Conservation (phyloP, 2,888 invertebrate species). For the Salticus scenicus region DNA sequence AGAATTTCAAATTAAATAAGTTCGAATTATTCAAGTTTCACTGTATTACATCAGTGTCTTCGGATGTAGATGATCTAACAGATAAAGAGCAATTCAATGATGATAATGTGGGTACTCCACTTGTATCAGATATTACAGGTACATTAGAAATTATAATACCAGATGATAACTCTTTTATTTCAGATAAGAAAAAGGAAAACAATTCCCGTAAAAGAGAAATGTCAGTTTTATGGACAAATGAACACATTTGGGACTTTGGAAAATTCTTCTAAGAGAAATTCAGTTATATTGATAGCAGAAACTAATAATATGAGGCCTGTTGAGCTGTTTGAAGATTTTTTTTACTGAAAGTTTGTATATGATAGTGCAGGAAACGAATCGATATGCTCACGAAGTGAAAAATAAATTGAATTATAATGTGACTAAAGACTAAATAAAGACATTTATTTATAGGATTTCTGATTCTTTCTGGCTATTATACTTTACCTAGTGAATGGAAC, state of each 20-base stretch:
- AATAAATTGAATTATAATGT: conserved; percentile 1
- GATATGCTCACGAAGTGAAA: neutral
- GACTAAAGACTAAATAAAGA: neutral
- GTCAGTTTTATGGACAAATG: neutral
- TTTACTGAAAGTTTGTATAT: neutral
- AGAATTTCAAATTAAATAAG: too few species aligned
- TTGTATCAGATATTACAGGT: conserved; percentile 22
- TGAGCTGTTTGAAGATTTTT: conserved; percentile 17
- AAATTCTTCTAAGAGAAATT: conserved; percentile 5
- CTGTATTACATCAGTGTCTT: conserved; percentile 6
- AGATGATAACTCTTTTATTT: neutral
- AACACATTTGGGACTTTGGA: conserved; percentile 13
- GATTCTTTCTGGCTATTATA: conserved; percentile 14
- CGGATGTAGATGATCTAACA: conserved; percentile 11
- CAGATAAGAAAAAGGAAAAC: neutral
- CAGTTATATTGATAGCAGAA: neutral
- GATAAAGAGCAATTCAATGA: conserved; percentile 17
- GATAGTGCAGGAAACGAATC: neutral
- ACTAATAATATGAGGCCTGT: conserved; percentile 13
- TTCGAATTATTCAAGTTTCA: too few species aligned
- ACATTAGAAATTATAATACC: conserved; percentile 18
- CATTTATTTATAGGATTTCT: conserved; percentile 6
- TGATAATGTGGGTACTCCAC: conserved; percentile 18
- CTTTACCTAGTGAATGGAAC: conserved; percentile 16
- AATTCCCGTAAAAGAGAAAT: conserved; percentile 2